Conservation (phyloP, 1,140 invertebrate genomes). For the Homalodisca vitripennis region DNA sequence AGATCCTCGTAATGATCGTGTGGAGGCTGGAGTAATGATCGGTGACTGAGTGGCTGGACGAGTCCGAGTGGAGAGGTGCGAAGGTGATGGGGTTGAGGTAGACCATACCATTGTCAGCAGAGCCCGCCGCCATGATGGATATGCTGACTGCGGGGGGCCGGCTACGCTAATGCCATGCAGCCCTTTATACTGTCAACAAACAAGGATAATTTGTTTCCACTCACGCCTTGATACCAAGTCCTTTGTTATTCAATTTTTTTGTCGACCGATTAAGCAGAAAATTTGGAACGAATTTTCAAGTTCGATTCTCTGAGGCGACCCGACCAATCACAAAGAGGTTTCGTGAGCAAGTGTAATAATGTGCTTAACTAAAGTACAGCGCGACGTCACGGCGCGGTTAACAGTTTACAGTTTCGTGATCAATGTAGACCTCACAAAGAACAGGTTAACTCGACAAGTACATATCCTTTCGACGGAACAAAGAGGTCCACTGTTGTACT, state of each 20-base stretch:
- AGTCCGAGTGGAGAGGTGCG: background rate
- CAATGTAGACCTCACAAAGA: too few species aligned
- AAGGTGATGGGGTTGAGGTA: too few species aligned
- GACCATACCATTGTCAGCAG: background rate
- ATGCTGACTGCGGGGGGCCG: background rate
- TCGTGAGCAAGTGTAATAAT: background rate
- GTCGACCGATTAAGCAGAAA: background rate
- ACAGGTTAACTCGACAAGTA: too few species aligned
- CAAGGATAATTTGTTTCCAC: conserved; percentile 25
- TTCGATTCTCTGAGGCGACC: background rate
- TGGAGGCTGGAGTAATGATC: too few species aligned
- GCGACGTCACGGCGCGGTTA: too few species aligned
- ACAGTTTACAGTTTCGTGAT: too few species aligned
- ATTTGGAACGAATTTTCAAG: conserved; percentile 8
- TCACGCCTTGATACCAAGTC: conserved; percentile 3
- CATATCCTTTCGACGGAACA: too few species aligned
- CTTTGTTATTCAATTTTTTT: conserved; percentile 14
- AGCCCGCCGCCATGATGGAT: background rate
- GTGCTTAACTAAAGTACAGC: conserved; percentile 2
- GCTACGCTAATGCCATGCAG: background rate
- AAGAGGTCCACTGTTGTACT: too few species aligned
- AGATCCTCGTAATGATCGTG: too few species aligned
- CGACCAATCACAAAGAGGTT: background rate
- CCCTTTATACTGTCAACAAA: conserved; percentile 26
- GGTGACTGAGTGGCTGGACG: too few species aligned